These are phyloP conservation scores for Campopleginae sp. DNA, from an alignment of 2,888 invertebrate species.

Conservation along the genomic window DNA sequence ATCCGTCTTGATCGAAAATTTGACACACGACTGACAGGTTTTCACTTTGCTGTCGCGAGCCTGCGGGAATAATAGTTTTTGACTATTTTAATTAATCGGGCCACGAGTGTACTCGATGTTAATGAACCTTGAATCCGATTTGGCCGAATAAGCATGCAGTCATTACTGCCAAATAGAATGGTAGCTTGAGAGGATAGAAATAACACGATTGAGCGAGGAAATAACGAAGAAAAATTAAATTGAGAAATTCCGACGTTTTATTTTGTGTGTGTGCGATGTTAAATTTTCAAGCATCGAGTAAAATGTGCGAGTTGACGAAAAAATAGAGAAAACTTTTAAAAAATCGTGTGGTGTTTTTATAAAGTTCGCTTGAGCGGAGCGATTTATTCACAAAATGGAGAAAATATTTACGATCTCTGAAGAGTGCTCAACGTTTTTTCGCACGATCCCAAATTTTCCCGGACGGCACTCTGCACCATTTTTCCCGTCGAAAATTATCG, in stretches of 20 bases:
- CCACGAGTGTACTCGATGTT: neutral
- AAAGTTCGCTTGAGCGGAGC: neutral
- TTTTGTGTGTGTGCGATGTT: neutral
- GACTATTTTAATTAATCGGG: neutral
- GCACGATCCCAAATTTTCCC: neutral
- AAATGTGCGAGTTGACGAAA: neutral
- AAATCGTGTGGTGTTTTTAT: neutral
- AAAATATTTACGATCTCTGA: neutral
- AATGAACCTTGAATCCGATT: conserved; percentile 15
- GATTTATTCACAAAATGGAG: neutral
- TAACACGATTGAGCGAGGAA: neutral
- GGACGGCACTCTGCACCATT: neutral
- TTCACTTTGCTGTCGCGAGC: neutral
- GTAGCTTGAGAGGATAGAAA: neutral
- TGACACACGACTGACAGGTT: neutral
- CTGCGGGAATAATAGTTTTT: neutral
- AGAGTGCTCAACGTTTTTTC: neutral
- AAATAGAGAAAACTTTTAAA: neutral
- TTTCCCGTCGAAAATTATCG: neutral
- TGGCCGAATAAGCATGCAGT: neutral
- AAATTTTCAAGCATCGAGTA: neutral
- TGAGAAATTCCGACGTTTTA: neutral
- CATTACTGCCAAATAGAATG: conserved; percentile 2
- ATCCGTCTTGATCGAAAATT: neutral
- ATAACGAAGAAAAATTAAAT: neutral